Evolutionary conservation across 2,113 vertebrate species (phyloP).

Genomic region (Callopanchax toddi): DNA sequence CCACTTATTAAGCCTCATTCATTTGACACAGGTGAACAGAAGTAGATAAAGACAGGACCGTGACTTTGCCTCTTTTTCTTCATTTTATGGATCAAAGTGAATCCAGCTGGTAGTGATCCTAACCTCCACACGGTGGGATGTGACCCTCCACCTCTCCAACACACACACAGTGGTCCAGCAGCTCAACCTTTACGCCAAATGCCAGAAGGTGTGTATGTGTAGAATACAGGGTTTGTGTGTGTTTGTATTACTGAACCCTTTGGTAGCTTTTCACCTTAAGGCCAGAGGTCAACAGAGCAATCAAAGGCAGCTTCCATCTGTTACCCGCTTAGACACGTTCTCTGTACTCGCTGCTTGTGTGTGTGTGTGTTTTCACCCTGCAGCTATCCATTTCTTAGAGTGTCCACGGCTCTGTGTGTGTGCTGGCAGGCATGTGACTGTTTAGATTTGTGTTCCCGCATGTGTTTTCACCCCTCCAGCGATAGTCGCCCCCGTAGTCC

Average conservation of each 20-base stretch:
- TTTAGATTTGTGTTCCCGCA: slow-evolving; percentile 48
- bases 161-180: slow-evolving; percentile 28
- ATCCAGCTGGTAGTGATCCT: slow-evolving; percentile 78
- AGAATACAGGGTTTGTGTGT: slow-evolving; percentile 26
- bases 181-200: slow-evolving; percentile 46
- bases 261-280: slow-evolving; percentile 72
- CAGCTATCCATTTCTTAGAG: slow-evolving; percentile 62
- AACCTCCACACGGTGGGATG: slow-evolving; percentile 65
- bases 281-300: slow-evolving; percentile 78
- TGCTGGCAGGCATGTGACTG: slow-evolving; percentile 44
- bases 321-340: slow-evolving; percentile 68
- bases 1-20: slow-evolving; percentile 6
- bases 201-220: slow-evolving; percentile 47
- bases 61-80: slow-evolving; percentile 21
- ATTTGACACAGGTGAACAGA: slow-evolving; percentile 32
- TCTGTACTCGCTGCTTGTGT: slow-evolving; percentile 43
- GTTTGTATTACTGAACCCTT: slow-evolving; percentile 61
- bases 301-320: slow-evolving; percentile 79
- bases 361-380: slow-evolving; percentile 41
- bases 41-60: slow-evolving; percentile 12
- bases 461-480: slow-evolving; percentile 58
- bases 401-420: slow-evolving; percentile 46
- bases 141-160: slow-evolving; percentile 48
- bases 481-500: slow-evolving; percentile 53
- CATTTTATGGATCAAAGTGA: slow-evolving; percentile 70